Evolutionary conservation across 2,888 invertebrate genomes (phyloP), one percentile per base, ranked within the genome.

Genomic region (Cactoblastis cactorum): DNA sequence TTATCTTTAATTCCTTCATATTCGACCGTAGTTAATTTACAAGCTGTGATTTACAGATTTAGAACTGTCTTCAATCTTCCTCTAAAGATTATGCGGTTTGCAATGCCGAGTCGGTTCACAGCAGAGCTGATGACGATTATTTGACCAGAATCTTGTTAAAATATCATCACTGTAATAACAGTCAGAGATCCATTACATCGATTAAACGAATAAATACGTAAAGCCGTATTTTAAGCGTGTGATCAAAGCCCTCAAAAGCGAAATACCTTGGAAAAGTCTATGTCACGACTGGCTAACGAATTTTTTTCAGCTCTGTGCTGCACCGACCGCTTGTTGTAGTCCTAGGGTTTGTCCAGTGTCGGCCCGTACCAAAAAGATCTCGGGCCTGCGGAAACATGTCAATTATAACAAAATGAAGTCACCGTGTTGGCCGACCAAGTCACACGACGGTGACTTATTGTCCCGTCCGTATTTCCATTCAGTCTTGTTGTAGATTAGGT

Each of bases 41-140:
- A 28, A 12, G 6, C 43, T 43, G 43, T 43, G 43, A 43, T 32
- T 43, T 24, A 17, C 15, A 43, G 15, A 43, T 43, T 32, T 37
- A 37, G 37, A 43, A 43, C 15, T 43, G 14, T 35, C 34, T 47
- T 47, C 46, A 47, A 47, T 47, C 35, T 47, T 47, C 46, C 46
- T 47, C 46, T 47, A 35, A 35, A 35, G 35, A 47, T 22, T 22
- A 35, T 47, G 35, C 15, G 46, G 22, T 34, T 19, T 24, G 34
- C 11, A 22, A 9, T 8, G 35, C 15, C n/a, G 34, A 8, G 34
- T 24, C 11, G 35, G 14, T 47, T 33, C 15, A 22, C 14, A 12
- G 14, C 35, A 18, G 22, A 11, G 35, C 14, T 2, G 14, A 47
- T 11, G 11, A 1, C 12, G 8, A 46, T 19, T 2, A n/a, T 18